A percentile compares a stretch with the other conserved stretches of the same genome.
Evolutionary conservation across 2,797 vertebrate species (phyloP).

Genomic region (Takifugu ocellatus): DNA sequence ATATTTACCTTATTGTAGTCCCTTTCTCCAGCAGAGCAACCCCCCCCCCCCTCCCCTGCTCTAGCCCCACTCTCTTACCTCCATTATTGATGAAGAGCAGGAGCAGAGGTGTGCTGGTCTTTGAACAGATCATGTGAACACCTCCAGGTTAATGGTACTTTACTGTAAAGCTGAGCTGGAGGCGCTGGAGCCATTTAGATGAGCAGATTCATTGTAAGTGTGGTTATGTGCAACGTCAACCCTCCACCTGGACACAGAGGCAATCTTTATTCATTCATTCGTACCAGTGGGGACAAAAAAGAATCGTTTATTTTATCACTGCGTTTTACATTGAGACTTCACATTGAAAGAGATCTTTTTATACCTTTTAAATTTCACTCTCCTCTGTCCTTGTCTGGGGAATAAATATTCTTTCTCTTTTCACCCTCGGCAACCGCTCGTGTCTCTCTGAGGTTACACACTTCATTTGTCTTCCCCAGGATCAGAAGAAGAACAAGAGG

Average conservation of each 20-base stretch:
- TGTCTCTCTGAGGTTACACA: slow-evolving; percentile 72
- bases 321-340: slow-evolving; percentile 5
- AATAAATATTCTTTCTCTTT: slow-evolving; percentile 69
- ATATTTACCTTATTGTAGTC: background rate
- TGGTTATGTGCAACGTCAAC: slow-evolving; percentile 22
- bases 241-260: slow-evolving; percentile 1
- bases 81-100: slow-evolving; percentile 51
- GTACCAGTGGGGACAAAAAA: background rate
- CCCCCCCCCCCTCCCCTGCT: background rate
- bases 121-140: slow-evolving; percentile 9
- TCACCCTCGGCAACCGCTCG: slow-evolving; percentile 63
- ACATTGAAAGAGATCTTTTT: slow-evolving; percentile 26
- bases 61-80: slow-evolving; percentile 26
- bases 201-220: slow-evolving; percentile 14
- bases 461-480: slow-evolving; percentile 73
- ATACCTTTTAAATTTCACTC: slow-evolving; percentile 12
- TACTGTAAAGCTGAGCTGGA: slow-evolving; percentile 24
- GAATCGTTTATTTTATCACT: slow-evolving; percentile 1
- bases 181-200: slow-evolving; percentile 13
- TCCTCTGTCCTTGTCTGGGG: slow-evolving; percentile 50
- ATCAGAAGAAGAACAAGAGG: slow-evolving; percentile 69
- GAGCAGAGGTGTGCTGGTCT: slow-evolving; percentile 29
- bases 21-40: background rate
- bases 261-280: slow-evolving; percentile 6
- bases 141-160: slow-evolving; percentile 44